These are phyloP conservation scores for Hassar affinis DNA, from an alignment of 2,113 vertebrate genomes.

Conservation along the genomic window DNA sequence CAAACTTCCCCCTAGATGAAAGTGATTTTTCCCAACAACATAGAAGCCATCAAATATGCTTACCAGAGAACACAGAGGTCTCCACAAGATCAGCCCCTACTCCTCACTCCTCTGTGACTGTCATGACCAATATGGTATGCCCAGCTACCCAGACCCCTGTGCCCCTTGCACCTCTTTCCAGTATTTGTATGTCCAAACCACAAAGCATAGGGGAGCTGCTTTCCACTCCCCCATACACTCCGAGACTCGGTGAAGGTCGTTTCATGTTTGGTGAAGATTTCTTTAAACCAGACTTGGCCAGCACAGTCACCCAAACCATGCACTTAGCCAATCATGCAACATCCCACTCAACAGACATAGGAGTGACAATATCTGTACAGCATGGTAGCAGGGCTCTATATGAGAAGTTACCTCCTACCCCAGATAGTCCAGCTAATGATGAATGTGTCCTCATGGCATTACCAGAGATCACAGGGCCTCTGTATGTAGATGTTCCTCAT, in stretches of 20 bases:
- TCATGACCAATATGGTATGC: constrained; percentile 3
- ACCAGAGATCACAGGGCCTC: constrained; percentile 72
- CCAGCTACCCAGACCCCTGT: constrained; percentile 13
- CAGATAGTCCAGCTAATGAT: constrained; percentile 72
- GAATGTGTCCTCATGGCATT: constrained; percentile 73
- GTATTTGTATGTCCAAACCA: constrained; percentile 16
- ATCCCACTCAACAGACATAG: constrained; percentile 26
- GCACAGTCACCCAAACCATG: constrained; percentile 4
- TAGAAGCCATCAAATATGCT: constrained; percentile 50
- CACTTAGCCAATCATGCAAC: background rate
- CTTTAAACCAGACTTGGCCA: constrained; percentile 39
- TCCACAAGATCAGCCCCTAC: constrained; percentile 19
- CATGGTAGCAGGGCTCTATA: constrained; percentile 69
- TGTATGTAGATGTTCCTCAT: constrained; percentile 74
- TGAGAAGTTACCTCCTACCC: constrained; percentile 77
- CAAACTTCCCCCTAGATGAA: constrained; percentile 75
- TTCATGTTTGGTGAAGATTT: constrained; percentile 68
- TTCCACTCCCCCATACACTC: constrained; percentile 72
- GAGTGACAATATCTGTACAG: constrained; percentile 65
- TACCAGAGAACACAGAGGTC: constrained; percentile 12
- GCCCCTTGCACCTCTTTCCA: constrained; percentile 31
- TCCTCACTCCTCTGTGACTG: constrained; percentile 15
- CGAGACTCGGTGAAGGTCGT: constrained; percentile 56
- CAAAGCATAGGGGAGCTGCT: constrained; percentile 53
- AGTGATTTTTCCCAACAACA: constrained; percentile 67